These are phyloP conservation scores for Camelus bactrianus DNA, from an alignment of 2,113 vertebrate genomes.

Conservation along the genomic window DNA sequence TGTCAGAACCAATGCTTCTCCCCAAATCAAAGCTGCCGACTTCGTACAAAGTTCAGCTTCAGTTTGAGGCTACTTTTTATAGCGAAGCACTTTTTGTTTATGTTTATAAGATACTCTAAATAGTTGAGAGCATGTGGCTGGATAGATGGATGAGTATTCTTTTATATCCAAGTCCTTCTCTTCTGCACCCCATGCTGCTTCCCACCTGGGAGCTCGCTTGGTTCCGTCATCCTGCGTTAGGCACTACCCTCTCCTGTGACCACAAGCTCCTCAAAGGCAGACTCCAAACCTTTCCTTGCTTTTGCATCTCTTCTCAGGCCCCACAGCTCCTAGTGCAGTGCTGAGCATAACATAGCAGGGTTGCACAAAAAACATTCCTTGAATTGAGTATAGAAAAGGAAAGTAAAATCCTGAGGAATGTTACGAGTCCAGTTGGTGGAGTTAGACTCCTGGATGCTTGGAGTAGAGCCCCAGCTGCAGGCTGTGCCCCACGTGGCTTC, in stretches of 20 bases:
- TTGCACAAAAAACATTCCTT: background rate
- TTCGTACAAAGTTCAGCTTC: background rate
- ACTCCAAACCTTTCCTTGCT: too few species aligned
- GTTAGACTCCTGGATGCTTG: background rate
- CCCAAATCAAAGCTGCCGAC: background rate
- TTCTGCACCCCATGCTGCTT: rapidly evolving
- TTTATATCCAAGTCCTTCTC: background rate
- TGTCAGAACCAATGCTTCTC: rapidly evolving
- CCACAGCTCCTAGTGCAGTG: too few species aligned
- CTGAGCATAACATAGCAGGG: background rate
- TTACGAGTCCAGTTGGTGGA: background rate
- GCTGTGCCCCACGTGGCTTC: rapidly evolving
- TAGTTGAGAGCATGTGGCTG: background rate
- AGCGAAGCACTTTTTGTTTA: background rate
- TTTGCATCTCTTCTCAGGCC: background rate
- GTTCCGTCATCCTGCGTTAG: background rate
- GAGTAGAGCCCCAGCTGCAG: background rate
- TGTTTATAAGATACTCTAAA: background rate
- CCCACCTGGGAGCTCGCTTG: background rate
- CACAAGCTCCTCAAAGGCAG: background rate
- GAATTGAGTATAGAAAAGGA: background rate
- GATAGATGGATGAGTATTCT: too few species aligned
- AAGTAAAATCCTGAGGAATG: background rate
- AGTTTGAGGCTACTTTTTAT: background rate
- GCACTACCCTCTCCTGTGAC: rapidly evolving